Base-by-base conservation (phyloP, 2,888 invertebrate genomes). In the Leucania comma region DNA sequence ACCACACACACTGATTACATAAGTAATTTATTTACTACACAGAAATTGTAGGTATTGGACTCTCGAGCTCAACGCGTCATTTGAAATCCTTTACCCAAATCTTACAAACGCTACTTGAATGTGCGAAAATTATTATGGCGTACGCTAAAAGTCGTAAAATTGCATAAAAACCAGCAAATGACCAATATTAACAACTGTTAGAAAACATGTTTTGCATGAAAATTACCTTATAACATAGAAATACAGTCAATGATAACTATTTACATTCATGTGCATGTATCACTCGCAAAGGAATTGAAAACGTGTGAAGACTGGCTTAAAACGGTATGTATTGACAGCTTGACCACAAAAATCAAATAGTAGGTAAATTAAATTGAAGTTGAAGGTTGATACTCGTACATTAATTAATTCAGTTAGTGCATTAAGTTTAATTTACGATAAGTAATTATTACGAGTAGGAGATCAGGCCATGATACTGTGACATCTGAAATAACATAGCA, bases 11-110 rank as follows among this genome's bases (percentile, higher is more conserved):
- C n/a, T 50, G 48, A n/a, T 60, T 70, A 50, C 29, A 22, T 57
- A 29, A 20, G 3, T 24, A 80, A 81, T 62, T n/a, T 68, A 70
- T 68, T 81, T 66, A 56, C 53, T 66, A 6, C 10, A 6, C 4
- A 57, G 35, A 29, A 57, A 67, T 67, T 69, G 72, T 83, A 80
- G 62, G 46, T 35, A 35, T n/a, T 3, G 20, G 1, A 57, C 22
- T 22, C 32, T 29, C 24, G 35, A 42, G 29, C 5, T 42, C 42
- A 75, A 68, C 1, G 20, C 2, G n/a, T 12, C 24, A 29, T 56
- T 65, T 17, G 20, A 32, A 58, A 65, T 65, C 57, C 54, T 56
- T 53, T 48, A 17, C 64, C n/a, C 38, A 26, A 20, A 22, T 54
- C 4, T 38, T 46, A 14, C 20, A 62, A 60, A 42, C 22, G 17